Evolutionary conservation across 2,888 invertebrate genomes (phyloP).

Genomic region (Furcula furcula): DNA sequence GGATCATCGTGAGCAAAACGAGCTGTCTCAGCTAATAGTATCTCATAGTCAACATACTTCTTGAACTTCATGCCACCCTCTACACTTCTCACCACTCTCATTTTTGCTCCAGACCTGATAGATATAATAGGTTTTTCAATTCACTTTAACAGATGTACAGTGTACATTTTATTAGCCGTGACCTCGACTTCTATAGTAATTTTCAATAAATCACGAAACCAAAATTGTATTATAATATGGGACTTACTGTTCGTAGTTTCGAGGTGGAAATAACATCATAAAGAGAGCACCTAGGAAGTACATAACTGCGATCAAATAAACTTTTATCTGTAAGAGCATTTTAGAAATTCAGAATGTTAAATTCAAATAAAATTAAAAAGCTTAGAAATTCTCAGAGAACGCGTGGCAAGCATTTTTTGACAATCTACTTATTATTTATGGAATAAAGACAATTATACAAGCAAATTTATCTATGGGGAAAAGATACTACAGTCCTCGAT

Average conservation of each 20-base stretch:
- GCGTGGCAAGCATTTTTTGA: constrained; percentile 3
- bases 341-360: constrained; percentile 10
- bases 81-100: constrained; percentile 46
- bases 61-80: constrained; percentile 31
- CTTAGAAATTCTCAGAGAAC: constrained; percentile 10
- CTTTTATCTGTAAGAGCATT: constrained; percentile 69
- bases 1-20: constrained; percentile 42
- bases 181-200: too few relatives aligned
- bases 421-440: too few relatives aligned
- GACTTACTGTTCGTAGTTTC: constrained; percentile 65
- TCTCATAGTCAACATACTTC: constrained; percentile 45
- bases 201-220: too few relatives aligned
- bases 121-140: too few relatives aligned
- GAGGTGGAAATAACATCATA: constrained; percentile 64
- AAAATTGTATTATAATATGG: too few relatives aligned
- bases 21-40: constrained; percentile 29
- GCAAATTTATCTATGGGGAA: too few relatives aligned
- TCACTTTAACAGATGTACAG: too few relatives aligned
- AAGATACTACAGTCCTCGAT: too few relatives aligned
- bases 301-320: constrained; percentile 54
- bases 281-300: constrained; percentile 63
- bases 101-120: constrained; percentile 64
- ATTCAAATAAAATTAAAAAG: constrained; percentile 3
- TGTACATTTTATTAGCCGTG: too few relatives aligned
- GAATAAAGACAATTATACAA: too few relatives aligned